Evolutionary conservation across 2,888 invertebrate species (phyloP).

Genomic region (Eulithis testata): DNA sequence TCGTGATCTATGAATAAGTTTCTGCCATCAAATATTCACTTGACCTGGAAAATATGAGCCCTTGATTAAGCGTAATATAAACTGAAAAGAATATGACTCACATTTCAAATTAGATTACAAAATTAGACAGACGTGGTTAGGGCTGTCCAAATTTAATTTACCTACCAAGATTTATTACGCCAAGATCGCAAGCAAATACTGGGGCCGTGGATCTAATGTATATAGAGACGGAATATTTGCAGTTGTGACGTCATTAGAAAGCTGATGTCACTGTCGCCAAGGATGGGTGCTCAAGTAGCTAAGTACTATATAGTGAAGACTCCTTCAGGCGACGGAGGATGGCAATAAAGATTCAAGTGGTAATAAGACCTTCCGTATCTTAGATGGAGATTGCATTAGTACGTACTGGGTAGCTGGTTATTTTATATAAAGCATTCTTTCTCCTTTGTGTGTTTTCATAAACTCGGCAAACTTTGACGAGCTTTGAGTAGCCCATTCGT

Average conservation of each 20-base stretch:
- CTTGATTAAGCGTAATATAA: background rate
- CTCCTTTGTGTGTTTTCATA: no score
- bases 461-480: no score
- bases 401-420: background rate
- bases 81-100: background rate
- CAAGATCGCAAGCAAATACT: conserved; percentile 12
- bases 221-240: conserved; percentile 15
- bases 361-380: conserved; percentile 16
- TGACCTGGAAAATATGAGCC: no score
- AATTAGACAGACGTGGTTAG: conserved; percentile 3
- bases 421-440: no score
- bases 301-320: conserved; percentile 3
- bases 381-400: background rate
- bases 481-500: no score
- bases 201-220: conserved; percentile 10
- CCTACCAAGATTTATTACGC: conserved; percentile 16
- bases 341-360: conserved; percentile 24
- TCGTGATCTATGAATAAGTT: no score
- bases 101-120: background rate
- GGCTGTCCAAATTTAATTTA: conserved; percentile 20
- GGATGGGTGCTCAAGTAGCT: conserved; percentile 7
- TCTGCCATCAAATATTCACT: no score
- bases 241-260: conserved; percentile 16
- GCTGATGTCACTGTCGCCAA: conserved; percentile 30
- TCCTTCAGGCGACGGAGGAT: conserved; percentile 11